Percentiles rank a stretch among this genome's conserved stretches.
Conservation (phyloP, 2,113 vertebrate genomes). For the Trogon surrucura region DNA sequence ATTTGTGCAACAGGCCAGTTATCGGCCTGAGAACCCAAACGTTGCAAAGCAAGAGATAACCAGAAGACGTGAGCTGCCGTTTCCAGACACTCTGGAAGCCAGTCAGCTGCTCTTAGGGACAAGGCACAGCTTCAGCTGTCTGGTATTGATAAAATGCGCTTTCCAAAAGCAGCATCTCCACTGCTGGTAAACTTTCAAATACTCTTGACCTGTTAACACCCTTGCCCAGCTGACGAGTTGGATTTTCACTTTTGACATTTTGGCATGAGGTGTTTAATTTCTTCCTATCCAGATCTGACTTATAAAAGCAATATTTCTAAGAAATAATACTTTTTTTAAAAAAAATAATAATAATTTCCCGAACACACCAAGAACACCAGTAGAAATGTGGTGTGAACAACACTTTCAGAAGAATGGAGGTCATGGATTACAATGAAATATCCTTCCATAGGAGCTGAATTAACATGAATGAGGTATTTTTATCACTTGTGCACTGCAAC, state of each 20-base stretch:
- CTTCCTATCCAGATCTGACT: not conserved
- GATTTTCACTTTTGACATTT: not conserved
- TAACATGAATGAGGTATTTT: not conserved
- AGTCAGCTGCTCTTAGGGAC: conserved; percentile 19
- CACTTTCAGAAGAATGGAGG: not conserved
- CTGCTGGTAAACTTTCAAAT: not conserved
- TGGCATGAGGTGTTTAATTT: not conserved
- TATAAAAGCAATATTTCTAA: not conserved
- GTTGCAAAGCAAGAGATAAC: not conserved
- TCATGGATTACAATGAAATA: not conserved
- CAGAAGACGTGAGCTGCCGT: not conserved
- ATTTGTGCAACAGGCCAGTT: not conserved
- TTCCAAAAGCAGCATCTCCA: conserved; percentile 2
- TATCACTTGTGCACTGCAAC: not conserved
- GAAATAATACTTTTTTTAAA: not conserved
- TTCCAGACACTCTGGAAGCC: conserved; percentile 32
- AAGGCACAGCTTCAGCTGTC: not conserved
- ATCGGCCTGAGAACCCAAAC: not conserved
- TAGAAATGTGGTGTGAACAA: not conserved
- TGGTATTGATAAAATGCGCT: conserved; percentile 16
- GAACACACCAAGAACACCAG: not conserved
- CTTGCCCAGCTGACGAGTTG: not conserved
- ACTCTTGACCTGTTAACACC: not conserved
- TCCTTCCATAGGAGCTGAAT: not conserved
- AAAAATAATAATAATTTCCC: not conserved